These are phyloP conservation scores for Scaptomyza hsui DNA, from an alignment of 1,140 invertebrate species.

Conservation along the genomic window DNA sequence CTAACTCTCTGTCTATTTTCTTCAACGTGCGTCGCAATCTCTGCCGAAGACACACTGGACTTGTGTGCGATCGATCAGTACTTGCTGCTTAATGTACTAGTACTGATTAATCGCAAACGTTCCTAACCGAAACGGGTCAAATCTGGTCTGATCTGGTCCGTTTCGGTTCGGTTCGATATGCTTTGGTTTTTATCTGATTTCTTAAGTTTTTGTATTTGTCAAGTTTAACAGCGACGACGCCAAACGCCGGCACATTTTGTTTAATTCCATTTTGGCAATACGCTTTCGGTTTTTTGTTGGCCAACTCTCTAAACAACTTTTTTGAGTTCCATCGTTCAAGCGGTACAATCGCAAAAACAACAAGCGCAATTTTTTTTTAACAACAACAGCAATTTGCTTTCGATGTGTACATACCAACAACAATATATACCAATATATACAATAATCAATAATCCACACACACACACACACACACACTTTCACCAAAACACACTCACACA, in stretches of 20 bases:
- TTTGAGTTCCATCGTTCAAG: slow-evolving; percentile 35
- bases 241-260: slow-evolving; percentile 81
- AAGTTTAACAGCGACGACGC: slow-evolving; percentile 81
- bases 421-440: slow-evolving; percentile 37
- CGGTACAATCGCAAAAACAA: slow-evolving; percentile 28
- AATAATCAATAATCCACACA: slow-evolving; percentile 30
- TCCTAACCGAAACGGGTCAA: not conserved
- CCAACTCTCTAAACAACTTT: slow-evolving; percentile 51
- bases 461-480: slow-evolving; percentile 19
- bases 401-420: slow-evolving; percentile 68
- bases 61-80: slow-evolving; percentile 35
- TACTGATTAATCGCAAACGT: slow-evolving; percentile 14
- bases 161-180: slow-evolving; percentile 48
- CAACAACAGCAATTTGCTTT: slow-evolving; percentile 65
- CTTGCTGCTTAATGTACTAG: slow-evolving; percentile 19
- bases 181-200: slow-evolving; percentile 66
- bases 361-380: slow-evolving; percentile 34
- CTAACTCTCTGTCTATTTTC: slow-evolving; percentile 38
- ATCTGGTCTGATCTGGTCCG: slow-evolving; percentile 1
- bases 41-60: slow-evolving; percentile 41
- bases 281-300: slow-evolving; percentile 76
- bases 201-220: slow-evolving; percentile 48
- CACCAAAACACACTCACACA: slow-evolving; percentile 21
- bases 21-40: slow-evolving; percentile 43
- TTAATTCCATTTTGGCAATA: slow-evolving; percentile 76